Percentiles rank a stretch among this genome's conserved stretches.
phyloP scores from a whole-genome alignment of 2,113 vertebrate genomes.

The Typhlomys cinereus region DNA sequence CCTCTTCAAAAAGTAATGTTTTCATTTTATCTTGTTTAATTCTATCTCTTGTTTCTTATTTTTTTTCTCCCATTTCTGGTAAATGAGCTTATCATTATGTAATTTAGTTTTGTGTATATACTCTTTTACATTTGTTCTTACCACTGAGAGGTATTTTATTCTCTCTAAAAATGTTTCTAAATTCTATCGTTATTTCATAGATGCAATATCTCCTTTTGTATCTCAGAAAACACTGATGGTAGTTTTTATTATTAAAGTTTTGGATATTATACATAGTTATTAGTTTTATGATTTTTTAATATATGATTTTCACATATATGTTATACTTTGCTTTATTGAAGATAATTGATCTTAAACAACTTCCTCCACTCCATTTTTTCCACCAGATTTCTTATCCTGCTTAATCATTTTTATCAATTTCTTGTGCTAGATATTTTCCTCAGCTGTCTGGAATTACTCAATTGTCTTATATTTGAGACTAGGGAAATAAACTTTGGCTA shows the following conservation, averaged over 20 bases:
- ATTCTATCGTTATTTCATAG: not conserved
- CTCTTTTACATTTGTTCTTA: not conserved
- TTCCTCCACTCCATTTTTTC: not conserved
- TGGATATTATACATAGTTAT: not conserved
- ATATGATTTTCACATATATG: not conserved
- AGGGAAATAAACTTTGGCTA: not conserved
- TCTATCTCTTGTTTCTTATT: not conserved
- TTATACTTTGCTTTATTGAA: not conserved
- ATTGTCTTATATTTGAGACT: not conserved
- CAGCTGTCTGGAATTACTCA: not conserved
- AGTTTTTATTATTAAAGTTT: not conserved
- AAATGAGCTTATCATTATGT: not conserved
- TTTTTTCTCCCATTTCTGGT: not conserved
- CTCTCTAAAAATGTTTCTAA: not conserved
- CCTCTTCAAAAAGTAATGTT: no score
- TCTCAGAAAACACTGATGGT: not conserved
- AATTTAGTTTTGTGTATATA: not conserved
- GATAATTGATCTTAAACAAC: not conserved
- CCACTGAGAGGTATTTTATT: not conserved
- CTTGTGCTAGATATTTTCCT: not conserved
- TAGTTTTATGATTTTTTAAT: no score
- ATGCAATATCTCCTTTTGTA: not conserved
- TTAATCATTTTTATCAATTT: conserved; percentile 24
- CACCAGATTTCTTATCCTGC: not conserved
- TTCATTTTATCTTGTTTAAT: not conserved